Conservation (phyloP, 37 sponge, comb jelly and placozoan species). For the Ianthella basta region DNA sequence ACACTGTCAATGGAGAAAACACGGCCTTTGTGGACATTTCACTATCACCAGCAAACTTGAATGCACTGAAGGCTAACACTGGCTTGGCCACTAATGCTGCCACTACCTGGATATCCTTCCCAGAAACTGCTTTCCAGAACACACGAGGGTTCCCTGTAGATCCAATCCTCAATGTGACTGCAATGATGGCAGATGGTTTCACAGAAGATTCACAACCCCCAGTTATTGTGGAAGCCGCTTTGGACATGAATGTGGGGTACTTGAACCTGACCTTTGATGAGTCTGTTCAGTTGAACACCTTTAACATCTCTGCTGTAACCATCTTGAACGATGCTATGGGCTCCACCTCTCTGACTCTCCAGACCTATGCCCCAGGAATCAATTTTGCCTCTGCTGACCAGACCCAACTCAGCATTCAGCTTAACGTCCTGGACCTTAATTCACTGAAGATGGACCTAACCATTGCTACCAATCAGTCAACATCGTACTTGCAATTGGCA, state of each 20-base stretch:
- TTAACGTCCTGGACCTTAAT: slow-evolving; percentile 57
- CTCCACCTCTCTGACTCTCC: not conserved
- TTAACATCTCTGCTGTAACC: slow-evolving; percentile 49
- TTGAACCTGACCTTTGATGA: slow-evolving; percentile 82
- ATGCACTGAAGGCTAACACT: slow-evolving; percentile 64
- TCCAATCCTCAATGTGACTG: slow-evolving; percentile 26
- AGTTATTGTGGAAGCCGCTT: slow-evolving; percentile 14
- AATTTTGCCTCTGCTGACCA: slow-evolving; percentile 31
- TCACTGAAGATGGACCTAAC: slow-evolving; percentile 51
- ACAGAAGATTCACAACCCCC: slow-evolving; percentile 60
- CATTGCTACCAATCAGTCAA: slow-evolving; percentile 47
- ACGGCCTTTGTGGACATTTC: slow-evolving; percentile 48
- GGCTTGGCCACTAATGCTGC: slow-evolving; percentile 31
- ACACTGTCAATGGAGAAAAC: slow-evolving; percentile 45
- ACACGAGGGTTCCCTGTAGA: slow-evolving; percentile 48
- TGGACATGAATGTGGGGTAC: slow-evolving; percentile 79
- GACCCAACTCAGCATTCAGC: slow-evolving; percentile 36
- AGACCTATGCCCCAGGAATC: not conserved
- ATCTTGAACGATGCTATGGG: slow-evolving; percentile 14
- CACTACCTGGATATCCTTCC: slow-evolving; percentile 69
- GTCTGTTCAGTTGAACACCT: slow-evolving; percentile 61
- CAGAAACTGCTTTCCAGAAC: slow-evolving; percentile 37
- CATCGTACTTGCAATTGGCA: slow-evolving; percentile 46
- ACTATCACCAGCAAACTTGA: slow-evolving; percentile 60
- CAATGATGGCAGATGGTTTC: slow-evolving; percentile 44